Conservation (phyloP, 2,888 invertebrate genomes). For the Heteromurus nitidus region DNA sequence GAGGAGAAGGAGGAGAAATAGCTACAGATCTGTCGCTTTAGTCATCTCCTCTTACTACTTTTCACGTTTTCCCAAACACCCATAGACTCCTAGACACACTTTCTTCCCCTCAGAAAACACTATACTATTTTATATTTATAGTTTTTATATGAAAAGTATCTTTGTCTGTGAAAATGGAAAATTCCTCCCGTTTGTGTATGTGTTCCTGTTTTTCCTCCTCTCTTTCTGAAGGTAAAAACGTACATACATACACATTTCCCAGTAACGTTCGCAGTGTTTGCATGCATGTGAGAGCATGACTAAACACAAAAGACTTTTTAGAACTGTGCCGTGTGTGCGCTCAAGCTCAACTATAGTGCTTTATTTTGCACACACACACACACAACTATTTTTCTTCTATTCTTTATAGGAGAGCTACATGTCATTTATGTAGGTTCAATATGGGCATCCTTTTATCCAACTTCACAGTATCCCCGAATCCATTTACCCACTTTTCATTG, state of each 20-base stretch:
- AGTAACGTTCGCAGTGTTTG: slow-evolving; percentile 29
- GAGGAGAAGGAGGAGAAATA: slow-evolving; percentile 35
- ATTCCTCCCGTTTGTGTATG: too few relatives aligned
- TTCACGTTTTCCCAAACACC: slow-evolving; percentile 26
- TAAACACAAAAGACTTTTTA: slow-evolving; percentile 43
- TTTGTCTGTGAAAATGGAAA: too few relatives aligned
- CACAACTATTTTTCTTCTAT: slow-evolving; percentile 19
- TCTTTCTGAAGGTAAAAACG: too few relatives aligned
- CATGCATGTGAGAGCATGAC: slow-evolving; percentile 45
- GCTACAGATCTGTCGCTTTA: slow-evolving; percentile 35
- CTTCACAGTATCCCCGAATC: slow-evolving; percentile 31
- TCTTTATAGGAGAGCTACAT: background rate
- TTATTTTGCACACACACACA: slow-evolving; percentile 33
- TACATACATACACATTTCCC: too few relatives aligned
- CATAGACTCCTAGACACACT: slow-evolving; percentile 24
- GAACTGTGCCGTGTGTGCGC: too few relatives aligned
- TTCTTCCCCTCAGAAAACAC: background rate
- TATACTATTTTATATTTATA: too few relatives aligned
- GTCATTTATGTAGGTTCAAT: background rate
- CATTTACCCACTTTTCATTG: slow-evolving; percentile 45
- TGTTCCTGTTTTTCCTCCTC: too few relatives aligned
- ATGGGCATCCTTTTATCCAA: background rate
- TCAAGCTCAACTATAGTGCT: slow-evolving; percentile 17
- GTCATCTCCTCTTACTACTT: slow-evolving; percentile 50
- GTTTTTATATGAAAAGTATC: too few relatives aligned